A percentile compares a stretch with the other conserved stretches of the same genome.
These are phyloP conservation scores for Nothocercus julius DNA, from an alignment of 2,113 vertebrate genomes.

Conservation along the genomic window DNA sequence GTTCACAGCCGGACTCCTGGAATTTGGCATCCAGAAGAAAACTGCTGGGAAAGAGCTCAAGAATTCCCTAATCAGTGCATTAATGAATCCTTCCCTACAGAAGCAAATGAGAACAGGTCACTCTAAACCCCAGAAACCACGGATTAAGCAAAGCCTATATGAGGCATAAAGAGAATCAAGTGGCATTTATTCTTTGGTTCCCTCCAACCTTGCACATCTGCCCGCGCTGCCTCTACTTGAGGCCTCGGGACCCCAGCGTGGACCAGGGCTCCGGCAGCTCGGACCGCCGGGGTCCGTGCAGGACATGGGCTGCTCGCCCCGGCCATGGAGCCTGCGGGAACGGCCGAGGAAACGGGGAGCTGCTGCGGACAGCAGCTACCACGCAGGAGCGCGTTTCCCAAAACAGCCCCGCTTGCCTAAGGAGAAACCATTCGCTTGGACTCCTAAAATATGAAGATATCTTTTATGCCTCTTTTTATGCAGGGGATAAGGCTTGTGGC, in stretches of 20 bases:
- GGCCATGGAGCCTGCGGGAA: not conserved
- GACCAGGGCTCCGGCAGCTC: not conserved
- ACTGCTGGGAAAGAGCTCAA: constrained; percentile 16
- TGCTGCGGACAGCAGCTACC: not conserved
- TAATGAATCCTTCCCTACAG: not conserved
- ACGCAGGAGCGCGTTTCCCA: not conserved
- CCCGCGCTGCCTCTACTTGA: not conserved
- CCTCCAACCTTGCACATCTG: not conserved
- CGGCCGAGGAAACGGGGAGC: fast-evolving
- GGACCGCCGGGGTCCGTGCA: too few species aligned
- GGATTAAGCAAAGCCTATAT: not conserved
- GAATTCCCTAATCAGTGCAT: not conserved
- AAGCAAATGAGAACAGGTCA: not conserved
- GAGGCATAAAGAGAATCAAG: not conserved
- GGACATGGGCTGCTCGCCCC: too few species aligned
- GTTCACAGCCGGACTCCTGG: not conserved
- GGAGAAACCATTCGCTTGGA: not conserved
- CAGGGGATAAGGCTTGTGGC: not conserved
- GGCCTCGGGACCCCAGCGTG: not conserved
- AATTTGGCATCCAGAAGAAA: not conserved
- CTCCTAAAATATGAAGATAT: not conserved
- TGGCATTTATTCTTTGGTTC: too few species aligned
- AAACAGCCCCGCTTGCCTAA: fast-evolving
- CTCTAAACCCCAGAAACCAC: not conserved
- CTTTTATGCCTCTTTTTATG: not conserved